Conservation (phyloP, 2,888 invertebrate species). For the Cephus pygmeus region DNA sequence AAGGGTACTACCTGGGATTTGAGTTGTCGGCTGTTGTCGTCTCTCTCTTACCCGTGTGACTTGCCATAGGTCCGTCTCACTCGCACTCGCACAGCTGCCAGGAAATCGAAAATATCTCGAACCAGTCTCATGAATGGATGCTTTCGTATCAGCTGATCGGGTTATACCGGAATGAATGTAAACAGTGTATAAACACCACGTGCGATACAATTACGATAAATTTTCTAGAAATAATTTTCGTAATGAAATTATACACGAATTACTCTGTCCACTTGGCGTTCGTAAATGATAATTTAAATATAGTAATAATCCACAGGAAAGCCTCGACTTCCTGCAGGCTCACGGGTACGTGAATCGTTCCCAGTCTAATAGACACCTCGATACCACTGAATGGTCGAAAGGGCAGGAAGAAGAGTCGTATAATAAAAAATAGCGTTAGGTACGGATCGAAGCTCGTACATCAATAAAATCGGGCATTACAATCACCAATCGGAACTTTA, state of each 20-base stretch:
- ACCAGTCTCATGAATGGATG: not conserved
- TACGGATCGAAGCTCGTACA: not conserved
- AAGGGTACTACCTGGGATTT: not conserved
- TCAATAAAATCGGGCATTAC: constrained; percentile 15
- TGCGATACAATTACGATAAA: not conserved
- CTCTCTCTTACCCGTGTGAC: not conserved
- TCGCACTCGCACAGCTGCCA: not conserved
- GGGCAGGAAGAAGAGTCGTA: not conserved
- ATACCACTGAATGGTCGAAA: not conserved
- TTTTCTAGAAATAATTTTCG: not conserved
- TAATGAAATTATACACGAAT: not conserved
- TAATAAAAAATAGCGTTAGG: not conserved
- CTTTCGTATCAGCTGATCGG: not conserved
- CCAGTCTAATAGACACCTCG: not conserved
- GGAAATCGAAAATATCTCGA: not conserved
- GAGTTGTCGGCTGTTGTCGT: not conserved
- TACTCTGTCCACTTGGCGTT: not conserved
- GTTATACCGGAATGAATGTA: not conserved
- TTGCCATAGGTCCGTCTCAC: not conserved
- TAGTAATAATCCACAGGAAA: not conserved
- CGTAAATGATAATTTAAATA: not conserved
- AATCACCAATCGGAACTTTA: constrained; percentile 10
- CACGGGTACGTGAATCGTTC: not conserved
- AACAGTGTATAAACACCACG: not conserved
- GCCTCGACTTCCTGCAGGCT: not conserved